Conservation (phyloP, 2,797 vertebrate genomes). For the Acestrorhynchus altus region DNA sequence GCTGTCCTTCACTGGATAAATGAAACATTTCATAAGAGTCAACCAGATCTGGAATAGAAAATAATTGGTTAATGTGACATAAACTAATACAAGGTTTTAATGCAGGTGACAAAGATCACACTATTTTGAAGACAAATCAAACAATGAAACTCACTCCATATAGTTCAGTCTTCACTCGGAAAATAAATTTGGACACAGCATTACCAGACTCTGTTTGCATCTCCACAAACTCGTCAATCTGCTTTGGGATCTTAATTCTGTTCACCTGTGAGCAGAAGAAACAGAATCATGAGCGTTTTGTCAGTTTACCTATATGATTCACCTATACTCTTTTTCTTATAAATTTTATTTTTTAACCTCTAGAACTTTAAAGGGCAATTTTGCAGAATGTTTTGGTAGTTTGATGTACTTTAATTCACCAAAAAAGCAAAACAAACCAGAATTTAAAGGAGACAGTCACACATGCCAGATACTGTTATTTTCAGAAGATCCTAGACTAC, state of each 20-base stretch:
- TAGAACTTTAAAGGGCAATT: too few relatives aligned
- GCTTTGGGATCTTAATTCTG: slow-evolving; percentile 96
- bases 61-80: not conserved
- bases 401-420: too few relatives aligned
- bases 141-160: slow-evolving; percentile 80
- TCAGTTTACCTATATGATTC: not conserved
- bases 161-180: slow-evolving; percentile 89
- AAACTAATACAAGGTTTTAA: not conserved
- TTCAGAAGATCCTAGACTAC: too few relatives aligned
- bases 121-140: not conserved
- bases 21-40: slow-evolving; percentile 95
- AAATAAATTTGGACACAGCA: slow-evolving; percentile 85
- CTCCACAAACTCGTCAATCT: slow-evolving; percentile 95
- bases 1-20: slow-evolving; percentile 92
- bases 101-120: too few relatives aligned
- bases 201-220: slow-evolving; percentile 90
- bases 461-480: too few relatives aligned
- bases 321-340: not conserved
- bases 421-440: too few relatives aligned
- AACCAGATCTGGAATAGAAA: slow-evolving; percentile 87
- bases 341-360: too few relatives aligned
- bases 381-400: too few relatives aligned
- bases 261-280: slow-evolving; percentile 82
- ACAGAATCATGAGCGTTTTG: not conserved
- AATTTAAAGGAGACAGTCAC: too few relatives aligned